These are phyloP conservation scores for Rhinolophus sinicus DNA, from an alignment of 2,113 vertebrate species.

Conservation along the genomic window DNA sequence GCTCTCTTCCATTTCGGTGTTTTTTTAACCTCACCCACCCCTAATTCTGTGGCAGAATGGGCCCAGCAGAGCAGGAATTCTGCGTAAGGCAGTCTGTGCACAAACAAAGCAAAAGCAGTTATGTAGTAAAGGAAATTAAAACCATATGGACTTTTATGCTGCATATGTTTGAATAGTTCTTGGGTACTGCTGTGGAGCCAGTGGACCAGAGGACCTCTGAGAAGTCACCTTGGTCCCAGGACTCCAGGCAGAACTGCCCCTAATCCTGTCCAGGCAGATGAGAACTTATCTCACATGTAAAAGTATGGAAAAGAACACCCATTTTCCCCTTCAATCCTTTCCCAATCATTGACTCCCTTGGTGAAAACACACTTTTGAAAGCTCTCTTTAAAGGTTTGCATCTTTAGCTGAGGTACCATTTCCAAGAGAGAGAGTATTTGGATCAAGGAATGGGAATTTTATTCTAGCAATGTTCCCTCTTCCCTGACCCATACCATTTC, in stretches of 20 bases:
- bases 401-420: constrained; percentile 30
- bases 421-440: constrained; percentile 24
- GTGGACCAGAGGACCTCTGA: background rate
- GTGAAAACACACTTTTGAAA: background rate
- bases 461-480: background rate
- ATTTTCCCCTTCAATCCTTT: background rate
- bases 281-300: background rate
- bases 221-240: constrained; percentile 33
- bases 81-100: constrained; percentile 74
- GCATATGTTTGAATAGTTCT: constrained; percentile 79
- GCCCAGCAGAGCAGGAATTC: constrained; percentile 63
- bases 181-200: constrained; percentile 43
- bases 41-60: constrained; percentile 70
- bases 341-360: background rate
- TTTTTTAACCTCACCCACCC: constrained; percentile 78
- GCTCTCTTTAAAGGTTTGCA: constrained; percentile 4
- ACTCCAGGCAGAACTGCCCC: background rate
- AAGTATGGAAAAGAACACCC: background rate
- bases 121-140: constrained; percentile 81
- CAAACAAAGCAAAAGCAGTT: constrained; percentile 81
- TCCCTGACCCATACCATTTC: background rate
- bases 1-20: constrained; percentile 79
- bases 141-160: constrained; percentile 80
- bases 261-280: background rate
- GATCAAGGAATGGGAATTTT: background rate